A percentile compares a stretch with the other conserved stretches of the same genome.
Conservation (phyloP, 2,113 vertebrate species). For the Tauraco erythrolophus region DNA sequence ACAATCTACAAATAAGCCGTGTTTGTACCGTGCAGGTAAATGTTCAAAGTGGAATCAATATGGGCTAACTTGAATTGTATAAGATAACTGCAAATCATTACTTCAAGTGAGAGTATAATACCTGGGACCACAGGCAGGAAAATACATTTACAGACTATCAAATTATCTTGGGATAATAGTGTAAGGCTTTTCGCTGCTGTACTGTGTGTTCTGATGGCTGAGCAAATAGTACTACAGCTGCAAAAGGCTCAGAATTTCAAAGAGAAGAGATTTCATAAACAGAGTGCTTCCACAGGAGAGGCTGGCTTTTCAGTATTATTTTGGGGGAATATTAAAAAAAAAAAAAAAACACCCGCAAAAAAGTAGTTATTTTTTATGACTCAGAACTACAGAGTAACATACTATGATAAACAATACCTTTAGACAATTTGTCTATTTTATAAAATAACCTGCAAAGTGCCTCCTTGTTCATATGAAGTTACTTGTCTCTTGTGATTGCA, state of each 20-base stretch:
- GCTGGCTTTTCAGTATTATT: neutral
- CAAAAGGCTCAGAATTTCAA: constrained; percentile 28
- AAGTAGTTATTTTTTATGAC: neutral
- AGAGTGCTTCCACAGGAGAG: neutral
- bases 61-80: neutral
- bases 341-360: neutral
- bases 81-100: constrained; percentile 22
- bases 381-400: neutral
- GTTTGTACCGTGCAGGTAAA: neutral
- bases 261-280: neutral
- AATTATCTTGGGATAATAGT: constrained; percentile 49
- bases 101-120: constrained; percentile 15
- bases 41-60: neutral
- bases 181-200: constrained; percentile 5
- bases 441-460: neutral
- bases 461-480: neutral
- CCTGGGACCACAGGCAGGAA: constrained; percentile 17
- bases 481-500: neutral
- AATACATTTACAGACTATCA: constrained; percentile 40
- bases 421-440: neutral
- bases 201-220: neutral
- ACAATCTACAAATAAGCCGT: neutral
- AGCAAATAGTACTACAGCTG: constrained; percentile 28
- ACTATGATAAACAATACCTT: neutral
- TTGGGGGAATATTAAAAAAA: neutral